Evolutionary conservation across 2,888 invertebrate genomes (phyloP), one percentile per base, ranked within the genome.

Genomic region (Octodonta nipae): DNA sequence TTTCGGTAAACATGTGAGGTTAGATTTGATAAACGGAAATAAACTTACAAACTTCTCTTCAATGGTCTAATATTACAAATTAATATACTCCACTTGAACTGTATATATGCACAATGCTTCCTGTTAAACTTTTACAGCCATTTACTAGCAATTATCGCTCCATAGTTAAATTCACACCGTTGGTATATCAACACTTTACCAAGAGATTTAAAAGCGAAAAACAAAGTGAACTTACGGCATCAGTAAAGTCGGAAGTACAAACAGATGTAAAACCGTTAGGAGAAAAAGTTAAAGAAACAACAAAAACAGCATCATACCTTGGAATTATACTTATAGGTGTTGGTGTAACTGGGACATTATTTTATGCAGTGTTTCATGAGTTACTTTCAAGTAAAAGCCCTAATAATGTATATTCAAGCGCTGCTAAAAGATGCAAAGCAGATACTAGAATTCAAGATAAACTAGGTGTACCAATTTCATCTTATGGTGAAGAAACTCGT

Each of bases 401-500:
- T 0, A 86, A 83, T 59, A 83, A 76, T 49, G 73, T 91, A 36
- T 92, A 88, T 55, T 74, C 78, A 11, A 71, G 73, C 46, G 84
- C 91, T 2, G 65, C 84, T 12, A 75, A 83, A 37, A 68, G 72
- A 46, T 86, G 88, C 50, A 72, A 75, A 44, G 69, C 77, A 49
- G 79, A 89, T 63, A 66, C 75, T 4, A 68, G 78, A 51, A 71
- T 92, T 1, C 71, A 76, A 50, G 84, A 88, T 61, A 71, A 78
- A n/a, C 64, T 92, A 33, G 93, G 93, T n/a, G 67, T 76, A 38
- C 89, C 91, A 4, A 82, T 93, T 16, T 88, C 81, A 58, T 85
- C 84, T 2, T 86, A 74, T 60, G 92, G 92, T 0, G 89, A 91
- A 59, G 84, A 85, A 56, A 81, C 80, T 1, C 68, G 82, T 12